These are phyloP conservation scores for Caenorhabditis sp. DNA, from an alignment of 2,888 invertebrate species.

Conservation along the genomic window DNA sequence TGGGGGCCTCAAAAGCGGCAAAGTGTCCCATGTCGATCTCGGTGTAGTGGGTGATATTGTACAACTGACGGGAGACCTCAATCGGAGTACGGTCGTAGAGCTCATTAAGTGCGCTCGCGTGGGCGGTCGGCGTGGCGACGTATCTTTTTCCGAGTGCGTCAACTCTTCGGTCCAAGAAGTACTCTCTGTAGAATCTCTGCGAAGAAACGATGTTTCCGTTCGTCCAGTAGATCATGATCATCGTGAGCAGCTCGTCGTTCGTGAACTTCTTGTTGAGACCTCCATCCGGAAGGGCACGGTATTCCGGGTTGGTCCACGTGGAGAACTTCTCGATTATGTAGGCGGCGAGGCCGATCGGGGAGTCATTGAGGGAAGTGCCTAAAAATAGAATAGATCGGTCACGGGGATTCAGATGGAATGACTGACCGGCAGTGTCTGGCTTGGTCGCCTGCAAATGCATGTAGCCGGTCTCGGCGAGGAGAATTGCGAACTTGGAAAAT, in stretches of 20 bases:
- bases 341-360: slow-evolving; percentile 89
- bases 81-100: slow-evolving; percentile 83
- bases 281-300: slow-evolving; percentile 83
- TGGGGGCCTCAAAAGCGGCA: slow-evolving; percentile 87
- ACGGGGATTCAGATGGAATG: too few relatives aligned
- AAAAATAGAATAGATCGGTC: too few relatives aligned
- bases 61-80: slow-evolving; percentile 83
- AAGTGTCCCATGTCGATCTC: slow-evolving; percentile 87
- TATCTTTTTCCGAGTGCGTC: slow-evolving; percentile 59
- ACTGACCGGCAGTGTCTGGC: slow-evolving; percentile 91
- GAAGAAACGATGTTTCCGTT: slow-evolving; percentile 85
- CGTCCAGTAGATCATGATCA: slow-evolving; percentile 89
- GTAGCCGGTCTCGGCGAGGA: slow-evolving; percentile 81
- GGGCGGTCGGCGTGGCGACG: slow-evolving; percentile 85
- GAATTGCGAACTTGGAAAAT: slow-evolving; percentile 64
- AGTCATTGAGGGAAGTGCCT: slow-evolving; percentile 86
- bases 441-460: slow-evolving; percentile 89
- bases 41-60: slow-evolving; percentile 85
- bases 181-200: slow-evolving; percentile 86
- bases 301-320: slow-evolving; percentile 83
- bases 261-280: slow-evolving; percentile 84
- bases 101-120: slow-evolving; percentile 86
- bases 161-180: slow-evolving; percentile 61
- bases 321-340: slow-evolving; percentile 93
- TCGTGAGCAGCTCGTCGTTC: slow-evolving; percentile 86